These are phyloP conservation scores for Emydura subglobosa DNA, from an alignment of 2,113 vertebrate species.

Conservation along the genomic window DNA sequence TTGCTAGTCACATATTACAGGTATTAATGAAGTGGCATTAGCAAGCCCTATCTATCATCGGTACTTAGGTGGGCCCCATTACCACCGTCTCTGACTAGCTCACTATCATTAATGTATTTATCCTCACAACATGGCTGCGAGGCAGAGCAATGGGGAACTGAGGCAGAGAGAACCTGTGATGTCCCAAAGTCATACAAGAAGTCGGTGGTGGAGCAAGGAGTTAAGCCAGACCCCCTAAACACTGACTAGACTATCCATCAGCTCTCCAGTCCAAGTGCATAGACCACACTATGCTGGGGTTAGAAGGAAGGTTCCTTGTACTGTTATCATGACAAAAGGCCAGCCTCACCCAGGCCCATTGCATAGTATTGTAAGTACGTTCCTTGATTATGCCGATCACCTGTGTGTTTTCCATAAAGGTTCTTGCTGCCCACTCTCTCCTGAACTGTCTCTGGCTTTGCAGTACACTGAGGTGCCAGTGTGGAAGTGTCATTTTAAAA, in stretches of 20 bases:
- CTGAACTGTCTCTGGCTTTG: neutral
- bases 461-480: neutral
- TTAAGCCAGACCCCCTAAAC: neutral
- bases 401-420: neutral
- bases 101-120: neutral
- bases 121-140: neutral
- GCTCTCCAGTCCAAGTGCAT: neutral
- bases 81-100: neutral
- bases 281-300: neutral
- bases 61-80: neutral
- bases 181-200: neutral
- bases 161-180: neutral
- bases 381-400: neutral
- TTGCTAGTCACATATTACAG: neutral
- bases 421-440: neutral
- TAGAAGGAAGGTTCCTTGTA: neutral
- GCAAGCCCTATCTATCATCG: neutral
- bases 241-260: neutral
- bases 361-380: neutral
- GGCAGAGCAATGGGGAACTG: neutral
- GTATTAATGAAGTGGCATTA: neutral
- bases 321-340: neutral
- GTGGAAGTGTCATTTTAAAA: neutral
- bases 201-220: neutral
- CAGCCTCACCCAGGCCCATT: neutral